phyloP scores from a whole-genome alignment of 2,113 vertebrate species.

The Pangasianodon hypophthalmus region DNA sequence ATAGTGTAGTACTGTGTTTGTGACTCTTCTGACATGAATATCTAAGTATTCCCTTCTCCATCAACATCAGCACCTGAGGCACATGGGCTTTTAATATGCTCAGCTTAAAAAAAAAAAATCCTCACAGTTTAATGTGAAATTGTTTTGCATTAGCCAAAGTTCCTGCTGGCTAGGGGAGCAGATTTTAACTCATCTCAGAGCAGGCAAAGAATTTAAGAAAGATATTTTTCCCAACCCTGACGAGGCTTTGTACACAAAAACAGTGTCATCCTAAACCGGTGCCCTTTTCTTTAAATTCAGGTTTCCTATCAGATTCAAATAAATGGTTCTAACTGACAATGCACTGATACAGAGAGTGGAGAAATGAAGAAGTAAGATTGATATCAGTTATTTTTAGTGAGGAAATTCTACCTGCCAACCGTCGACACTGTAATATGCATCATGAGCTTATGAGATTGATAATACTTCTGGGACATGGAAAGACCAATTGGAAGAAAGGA shows the following conservation, averaged over 20 bases:
- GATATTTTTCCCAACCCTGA: neutral
- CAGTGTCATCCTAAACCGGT: conserved; percentile 22
- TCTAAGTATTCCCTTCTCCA: neutral
- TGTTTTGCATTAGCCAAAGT: neutral
- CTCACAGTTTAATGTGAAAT: neutral
- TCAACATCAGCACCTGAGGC: neutral
- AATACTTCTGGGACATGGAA: conserved; percentile 28
- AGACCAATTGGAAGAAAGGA: neutral
- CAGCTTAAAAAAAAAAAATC: neutral
- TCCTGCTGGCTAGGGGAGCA: neutral
- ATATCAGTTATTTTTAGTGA: conserved; percentile 33
- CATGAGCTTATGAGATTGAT: conserved; percentile 12
- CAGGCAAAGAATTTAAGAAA: neutral
- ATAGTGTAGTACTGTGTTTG: neutral
- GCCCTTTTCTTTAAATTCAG: neutral
- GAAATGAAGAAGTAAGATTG: conserved; percentile 27
- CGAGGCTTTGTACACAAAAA: neutral
- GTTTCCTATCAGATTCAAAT: conserved; percentile 20
- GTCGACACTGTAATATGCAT: conserved; percentile 28
- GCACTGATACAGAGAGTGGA: conserved; percentile 24
- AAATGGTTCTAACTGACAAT: conserved; percentile 17
- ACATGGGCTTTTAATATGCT: neutral
- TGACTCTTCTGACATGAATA: neutral
- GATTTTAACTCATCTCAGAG: neutral
- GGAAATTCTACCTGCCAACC: conserved; percentile 39